phyloP scores from a whole-genome alignment of 2,888 invertebrate genomes.

The Drosophila anomelani region DNA sequence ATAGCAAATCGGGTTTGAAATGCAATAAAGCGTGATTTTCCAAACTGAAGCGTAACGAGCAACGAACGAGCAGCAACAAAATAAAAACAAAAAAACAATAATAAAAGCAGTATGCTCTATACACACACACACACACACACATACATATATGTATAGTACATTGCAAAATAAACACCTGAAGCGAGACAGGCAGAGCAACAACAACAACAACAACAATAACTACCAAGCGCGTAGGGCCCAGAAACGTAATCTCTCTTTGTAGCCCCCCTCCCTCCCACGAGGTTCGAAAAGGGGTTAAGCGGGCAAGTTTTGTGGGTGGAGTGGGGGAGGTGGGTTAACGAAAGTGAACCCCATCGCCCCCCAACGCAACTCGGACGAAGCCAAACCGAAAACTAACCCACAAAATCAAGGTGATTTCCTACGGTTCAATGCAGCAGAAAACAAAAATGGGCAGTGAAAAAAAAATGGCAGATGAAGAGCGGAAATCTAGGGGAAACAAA shows the following conservation, averaged over 20 bases:
- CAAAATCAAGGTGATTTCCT: constrained; percentile 36
- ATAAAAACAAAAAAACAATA: constrained; percentile 7
- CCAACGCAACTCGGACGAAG: constrained; percentile 5
- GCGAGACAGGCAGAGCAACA: constrained; percentile 32
- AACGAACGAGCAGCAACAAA: constrained; percentile 32
- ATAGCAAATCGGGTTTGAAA: constrained; percentile 59
- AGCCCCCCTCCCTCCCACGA: constrained; percentile 3
- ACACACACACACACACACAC: neutral
- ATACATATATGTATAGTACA: constrained; percentile 4
- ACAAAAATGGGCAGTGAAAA: neutral
- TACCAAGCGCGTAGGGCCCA: constrained; percentile 17
- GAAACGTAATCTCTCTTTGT: constrained; percentile 17
- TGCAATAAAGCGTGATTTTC: constrained; percentile 68
- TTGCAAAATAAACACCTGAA: constrained; percentile 42
- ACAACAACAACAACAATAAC: constrained; percentile 8
- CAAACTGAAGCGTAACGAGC: constrained; percentile 58
- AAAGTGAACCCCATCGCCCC: constrained; percentile 27
- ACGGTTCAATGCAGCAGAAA: constrained; percentile 21
- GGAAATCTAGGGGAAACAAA: neutral
- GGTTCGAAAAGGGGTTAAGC: constrained; percentile 25
- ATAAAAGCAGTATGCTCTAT: constrained; percentile 3
- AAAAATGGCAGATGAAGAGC: constrained; percentile 1
- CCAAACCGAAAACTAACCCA: constrained; percentile 22
- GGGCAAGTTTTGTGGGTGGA: constrained; percentile 2
- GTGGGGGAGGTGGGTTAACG: constrained; percentile 3